Evolutionary conservation across 2,888 invertebrate genomes (phyloP).

Genomic region (Leptopterna dolabrata): DNA sequence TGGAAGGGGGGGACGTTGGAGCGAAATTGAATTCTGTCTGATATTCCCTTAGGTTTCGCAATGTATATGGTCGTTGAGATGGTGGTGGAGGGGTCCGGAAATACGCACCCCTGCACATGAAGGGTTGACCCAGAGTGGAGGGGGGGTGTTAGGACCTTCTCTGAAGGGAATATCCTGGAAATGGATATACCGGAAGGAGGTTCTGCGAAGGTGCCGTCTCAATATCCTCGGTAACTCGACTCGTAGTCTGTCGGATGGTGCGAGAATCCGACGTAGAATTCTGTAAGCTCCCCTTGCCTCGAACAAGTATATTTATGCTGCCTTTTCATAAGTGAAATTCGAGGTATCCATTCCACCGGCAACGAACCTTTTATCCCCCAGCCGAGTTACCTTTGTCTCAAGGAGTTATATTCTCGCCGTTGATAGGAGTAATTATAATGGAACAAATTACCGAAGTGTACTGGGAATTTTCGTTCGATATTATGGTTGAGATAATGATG

Average conservation of each 20-base stretch:
- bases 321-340: too few relatives aligned
- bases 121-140: too few relatives aligned
- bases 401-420: too few relatives aligned
- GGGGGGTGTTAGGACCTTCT: background rate
- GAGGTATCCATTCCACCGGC: too few relatives aligned
- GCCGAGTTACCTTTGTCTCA: too few relatives aligned
- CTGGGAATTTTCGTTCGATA: too few relatives aligned
- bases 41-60: background rate
- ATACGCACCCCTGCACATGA: background rate
- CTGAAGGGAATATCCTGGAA: background rate
- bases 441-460: too few relatives aligned
- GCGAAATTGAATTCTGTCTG: constrained; percentile 3
- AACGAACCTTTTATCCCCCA: too few relatives aligned
- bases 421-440: too few relatives aligned
- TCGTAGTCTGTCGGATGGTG: background rate
- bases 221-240: background rate
- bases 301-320: background rate
- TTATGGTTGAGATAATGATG: too few relatives aligned
- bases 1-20: background rate
- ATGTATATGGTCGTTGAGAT: background rate
- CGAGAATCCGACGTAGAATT: background rate
- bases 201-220: background rate
- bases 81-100: background rate
- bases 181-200: background rate
- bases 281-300: background rate